Evolutionary conservation across 1,140 invertebrate genomes (phyloP).

Genomic region (Drosophila pandora): DNA sequence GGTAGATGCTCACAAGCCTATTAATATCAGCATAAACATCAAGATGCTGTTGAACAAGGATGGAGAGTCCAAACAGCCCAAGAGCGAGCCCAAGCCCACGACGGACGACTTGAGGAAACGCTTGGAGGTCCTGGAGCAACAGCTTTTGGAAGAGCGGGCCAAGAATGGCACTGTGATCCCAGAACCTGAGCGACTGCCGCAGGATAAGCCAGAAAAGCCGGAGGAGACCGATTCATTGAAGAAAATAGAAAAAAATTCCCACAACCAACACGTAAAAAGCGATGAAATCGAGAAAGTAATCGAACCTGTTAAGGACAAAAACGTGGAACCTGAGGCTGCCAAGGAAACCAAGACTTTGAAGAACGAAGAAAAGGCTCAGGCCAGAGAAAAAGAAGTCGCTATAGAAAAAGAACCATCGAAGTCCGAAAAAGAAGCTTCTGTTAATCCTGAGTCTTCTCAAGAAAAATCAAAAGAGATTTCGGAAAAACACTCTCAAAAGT

Average conservation of each 20-base stretch:
- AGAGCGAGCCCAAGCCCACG: slow-evolving; percentile 26
- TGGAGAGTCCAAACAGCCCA: slow-evolving; percentile 31
- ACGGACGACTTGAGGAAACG: slow-evolving; percentile 66
- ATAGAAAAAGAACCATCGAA: slow-evolving; percentile 3
- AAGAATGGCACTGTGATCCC: slow-evolving; percentile 36
- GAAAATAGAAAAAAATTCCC: slow-evolving; percentile 56
- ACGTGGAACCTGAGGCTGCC: slow-evolving; percentile 44
- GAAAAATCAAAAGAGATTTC: background rate
- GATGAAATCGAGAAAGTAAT: slow-evolving; percentile 50
- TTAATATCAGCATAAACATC: slow-evolving; percentile 81
- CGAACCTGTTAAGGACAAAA: background rate
- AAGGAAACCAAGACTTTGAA: slow-evolving; percentile 65
- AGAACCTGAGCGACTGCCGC: background rate
- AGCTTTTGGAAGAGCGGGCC: slow-evolving; percentile 59
- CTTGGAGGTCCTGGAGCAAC: slow-evolving; percentile 61
- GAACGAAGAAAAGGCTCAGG: slow-evolving; percentile 61
- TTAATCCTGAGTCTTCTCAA: background rate
- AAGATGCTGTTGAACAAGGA: slow-evolving; percentile 79
- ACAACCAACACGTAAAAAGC: slow-evolving; percentile 54
- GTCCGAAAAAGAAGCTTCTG: background rate
- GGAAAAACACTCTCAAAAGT: background rate
- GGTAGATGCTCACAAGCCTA: slow-evolving; percentile 61
- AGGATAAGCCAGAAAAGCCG: background rate
- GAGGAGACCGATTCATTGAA: slow-evolving; percentile 31
- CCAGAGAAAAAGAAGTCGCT: slow-evolving; percentile 30